These are phyloP conservation scores for Eledona agricola DNA, from an alignment of 2,888 invertebrate genomes.

Conservation along the genomic window DNA sequence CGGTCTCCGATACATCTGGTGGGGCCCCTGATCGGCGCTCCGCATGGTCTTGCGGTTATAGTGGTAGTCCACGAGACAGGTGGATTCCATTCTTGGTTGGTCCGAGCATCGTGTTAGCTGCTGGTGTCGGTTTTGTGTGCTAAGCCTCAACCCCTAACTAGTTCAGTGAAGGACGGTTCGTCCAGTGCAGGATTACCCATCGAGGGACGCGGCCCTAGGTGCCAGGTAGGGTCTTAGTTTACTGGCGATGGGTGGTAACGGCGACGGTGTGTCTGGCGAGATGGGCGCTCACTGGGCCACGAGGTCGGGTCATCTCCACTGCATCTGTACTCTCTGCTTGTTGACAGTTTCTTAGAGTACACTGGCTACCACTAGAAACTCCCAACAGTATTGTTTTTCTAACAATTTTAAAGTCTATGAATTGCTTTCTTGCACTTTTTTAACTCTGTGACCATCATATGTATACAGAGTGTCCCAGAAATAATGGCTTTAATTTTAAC, in stretches of 20 bases:
- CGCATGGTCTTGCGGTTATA: constrained; percentile 46
- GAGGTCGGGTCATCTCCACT: constrained; percentile 40
- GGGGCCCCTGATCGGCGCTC: constrained; percentile 48
- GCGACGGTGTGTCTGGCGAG: too few relatives aligned
- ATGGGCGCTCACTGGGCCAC: constrained; percentile 42
- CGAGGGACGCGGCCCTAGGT: constrained; percentile 2
- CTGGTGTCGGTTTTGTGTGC: constrained; percentile 46
- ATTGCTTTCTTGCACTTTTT: too few relatives aligned
- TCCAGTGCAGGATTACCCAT: constrained; percentile 20
- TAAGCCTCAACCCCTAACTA: constrained; percentile 21
- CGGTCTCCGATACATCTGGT: constrained; percentile 58
- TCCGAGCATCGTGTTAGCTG: constrained; percentile 52
- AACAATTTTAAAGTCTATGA: too few relatives aligned
- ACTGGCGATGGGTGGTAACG: too few relatives aligned
- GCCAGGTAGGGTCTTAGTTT: constrained; percentile 16
- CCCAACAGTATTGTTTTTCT: too few relatives aligned
- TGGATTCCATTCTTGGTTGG: constrained; percentile 63
- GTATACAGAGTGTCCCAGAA: too few relatives aligned
- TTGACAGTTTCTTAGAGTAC: too few relatives aligned
- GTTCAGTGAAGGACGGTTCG: constrained; percentile 26
- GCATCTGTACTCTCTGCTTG: too few relatives aligned
- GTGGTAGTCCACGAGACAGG: constrained; percentile 58
- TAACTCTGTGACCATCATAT: too few relatives aligned
- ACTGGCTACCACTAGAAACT: too few relatives aligned
- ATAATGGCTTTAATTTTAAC: too few relatives aligned